phyloP scores from a whole-genome alignment of 2,888 invertebrate genomes.

The Plusia festucae region DNA sequence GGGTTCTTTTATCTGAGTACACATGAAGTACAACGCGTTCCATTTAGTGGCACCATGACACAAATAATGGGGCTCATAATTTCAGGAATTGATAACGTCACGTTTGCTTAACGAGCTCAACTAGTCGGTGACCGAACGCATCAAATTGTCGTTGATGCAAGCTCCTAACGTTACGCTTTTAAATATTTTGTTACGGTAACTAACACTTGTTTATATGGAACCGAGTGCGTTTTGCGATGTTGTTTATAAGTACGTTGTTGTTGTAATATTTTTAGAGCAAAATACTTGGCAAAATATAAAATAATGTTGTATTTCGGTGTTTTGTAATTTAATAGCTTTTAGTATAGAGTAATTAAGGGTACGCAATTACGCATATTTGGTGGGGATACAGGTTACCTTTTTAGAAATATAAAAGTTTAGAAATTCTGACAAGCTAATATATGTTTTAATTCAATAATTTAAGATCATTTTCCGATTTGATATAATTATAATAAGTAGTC shows the following conservation, averaged over 20 bases:
- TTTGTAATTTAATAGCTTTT: too few species aligned
- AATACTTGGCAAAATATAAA: not conserved
- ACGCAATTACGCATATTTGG: too few species aligned
- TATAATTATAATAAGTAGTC: too few species aligned
- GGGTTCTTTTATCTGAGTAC: conserved; percentile 34
- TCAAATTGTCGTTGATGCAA: conserved; percentile 77
- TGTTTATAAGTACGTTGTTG: not conserved
- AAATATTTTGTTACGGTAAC: conserved; percentile 66
- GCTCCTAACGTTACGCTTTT: conserved; percentile 73
- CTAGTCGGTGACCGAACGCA: conserved; percentile 79
- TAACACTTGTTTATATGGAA: conserved; percentile 26
- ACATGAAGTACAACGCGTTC: conserved; percentile 51
- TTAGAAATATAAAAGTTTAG: too few species aligned
- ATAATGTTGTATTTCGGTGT: not conserved
- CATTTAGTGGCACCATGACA: conserved; percentile 79
- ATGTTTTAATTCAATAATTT: too few species aligned
- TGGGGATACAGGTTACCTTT: too few species aligned
- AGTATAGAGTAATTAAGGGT: too few species aligned
- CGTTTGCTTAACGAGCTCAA: conserved; percentile 85
- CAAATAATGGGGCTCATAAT: conserved; percentile 80
- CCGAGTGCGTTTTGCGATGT: not conserved
- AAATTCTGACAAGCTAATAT: too few species aligned
- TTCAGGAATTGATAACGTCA: conserved; percentile 83
- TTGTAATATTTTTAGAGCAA: not conserved
- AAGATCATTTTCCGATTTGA: too few species aligned